Conservation (phyloP, 2,113 vertebrate species). For the Pogona vitticeps region DNA sequence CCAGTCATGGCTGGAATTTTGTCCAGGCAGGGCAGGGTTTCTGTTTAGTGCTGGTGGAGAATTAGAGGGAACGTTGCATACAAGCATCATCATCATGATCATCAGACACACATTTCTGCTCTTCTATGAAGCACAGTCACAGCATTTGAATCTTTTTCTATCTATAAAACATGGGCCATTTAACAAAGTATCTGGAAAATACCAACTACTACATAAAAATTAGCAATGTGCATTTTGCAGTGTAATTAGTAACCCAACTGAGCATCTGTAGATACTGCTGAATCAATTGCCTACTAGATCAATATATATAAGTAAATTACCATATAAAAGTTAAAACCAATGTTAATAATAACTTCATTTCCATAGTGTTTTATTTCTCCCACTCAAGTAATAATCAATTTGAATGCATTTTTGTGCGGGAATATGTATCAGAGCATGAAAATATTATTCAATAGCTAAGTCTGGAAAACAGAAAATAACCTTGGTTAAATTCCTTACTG, state of each 20-base stretch:
- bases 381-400: not conserved
- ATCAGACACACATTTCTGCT: not conserved
- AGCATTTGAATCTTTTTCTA: not conserved
- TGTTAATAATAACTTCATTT: not conserved
- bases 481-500: not conserved
- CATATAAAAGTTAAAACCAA: not conserved
- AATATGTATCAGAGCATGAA: not conserved
- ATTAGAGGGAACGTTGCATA: too few relatives aligned
- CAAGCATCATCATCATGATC: too few relatives aligned
- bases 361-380: not conserved
- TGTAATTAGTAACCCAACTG: too few relatives aligned
- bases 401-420: not conserved
- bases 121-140: not conserved
- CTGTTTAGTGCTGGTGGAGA: too few relatives aligned
- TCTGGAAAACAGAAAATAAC: not conserved
- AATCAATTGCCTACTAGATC: too few relatives aligned
- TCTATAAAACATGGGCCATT: conserved; percentile 5
- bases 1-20: too few relatives aligned
- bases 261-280: not conserved
- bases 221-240: not conserved
- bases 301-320: not conserved
- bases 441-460: not conserved
- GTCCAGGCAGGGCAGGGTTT: too few relatives aligned
- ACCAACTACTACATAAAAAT: not conserved
- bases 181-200: not conserved